These are phyloP conservation scores for Neoitamus cyanurus DNA, from an alignment of 2,888 invertebrate genomes.

Conservation along the genomic window DNA sequence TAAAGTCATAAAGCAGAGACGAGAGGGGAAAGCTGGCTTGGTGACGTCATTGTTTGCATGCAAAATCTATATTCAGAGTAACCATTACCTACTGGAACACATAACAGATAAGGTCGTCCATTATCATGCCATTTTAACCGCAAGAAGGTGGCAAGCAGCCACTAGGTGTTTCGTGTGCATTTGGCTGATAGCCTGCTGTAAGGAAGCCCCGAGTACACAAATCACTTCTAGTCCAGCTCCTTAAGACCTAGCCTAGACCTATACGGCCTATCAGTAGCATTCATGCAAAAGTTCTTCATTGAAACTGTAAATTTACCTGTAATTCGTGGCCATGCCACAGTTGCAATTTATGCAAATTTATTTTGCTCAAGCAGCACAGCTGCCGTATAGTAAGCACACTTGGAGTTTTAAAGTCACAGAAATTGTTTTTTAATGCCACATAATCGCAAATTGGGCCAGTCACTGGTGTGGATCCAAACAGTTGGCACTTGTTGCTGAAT, in stretches of 20 bases:
- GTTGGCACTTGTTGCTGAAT: not conserved
- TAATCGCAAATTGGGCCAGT: not conserved
- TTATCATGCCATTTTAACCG: conserved; percentile 33
- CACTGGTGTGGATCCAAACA: not conserved
- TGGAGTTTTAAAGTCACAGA: not conserved
- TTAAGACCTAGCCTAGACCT: conserved; percentile 37
- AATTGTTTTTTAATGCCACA: conserved; percentile 29
- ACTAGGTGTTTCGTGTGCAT: conserved; percentile 17
- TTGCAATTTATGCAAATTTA: conserved; percentile 33
- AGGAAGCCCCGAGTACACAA: conserved; percentile 37
- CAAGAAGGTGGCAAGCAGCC: not conserved
- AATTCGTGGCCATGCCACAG: not conserved
- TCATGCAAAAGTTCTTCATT: conserved; percentile 37
- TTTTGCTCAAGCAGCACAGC: not conserved
- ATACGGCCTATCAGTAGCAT: not conserved
- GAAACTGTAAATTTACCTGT: conserved; percentile 4
- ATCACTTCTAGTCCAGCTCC: conserved; percentile 12
- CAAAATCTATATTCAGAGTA: conserved; percentile 11
- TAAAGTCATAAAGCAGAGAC: not conserved
- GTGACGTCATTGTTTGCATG: conserved; percentile 45
- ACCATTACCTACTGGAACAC: conserved; percentile 39
- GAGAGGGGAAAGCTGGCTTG: not conserved
- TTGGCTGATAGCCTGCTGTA: conserved; percentile 25
- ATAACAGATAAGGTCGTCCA: conserved; percentile 33
- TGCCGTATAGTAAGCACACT: not conserved